These are phyloP conservation scores for Tokudaia muenninki DNA, from an alignment of 2,797 vertebrate species.

Conservation along the genomic window DNA sequence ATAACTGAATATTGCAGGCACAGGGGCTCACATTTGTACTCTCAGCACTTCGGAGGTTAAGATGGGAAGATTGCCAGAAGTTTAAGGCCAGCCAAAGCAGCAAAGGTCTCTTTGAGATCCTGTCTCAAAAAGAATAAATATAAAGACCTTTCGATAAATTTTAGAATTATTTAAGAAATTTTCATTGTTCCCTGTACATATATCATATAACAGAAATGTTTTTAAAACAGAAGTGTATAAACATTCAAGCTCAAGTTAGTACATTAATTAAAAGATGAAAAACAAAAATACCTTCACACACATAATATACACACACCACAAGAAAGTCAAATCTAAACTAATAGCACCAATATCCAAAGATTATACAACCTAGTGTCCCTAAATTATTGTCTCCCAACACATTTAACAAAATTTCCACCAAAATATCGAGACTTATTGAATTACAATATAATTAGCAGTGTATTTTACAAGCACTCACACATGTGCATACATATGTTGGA, in stretches of 20 bases:
- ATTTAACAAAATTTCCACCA: conserved; percentile 27
- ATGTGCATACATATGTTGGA: no score
- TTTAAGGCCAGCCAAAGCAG: not conserved
- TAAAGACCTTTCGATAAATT: not conserved
- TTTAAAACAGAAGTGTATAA: not conserved
- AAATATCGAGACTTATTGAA: conserved; percentile 34
- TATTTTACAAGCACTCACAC: not conserved
- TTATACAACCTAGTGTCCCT: not conserved
- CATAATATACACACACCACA: not conserved
- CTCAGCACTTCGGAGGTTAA: not conserved
- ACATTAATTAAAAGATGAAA: not conserved
- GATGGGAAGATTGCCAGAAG: not conserved
- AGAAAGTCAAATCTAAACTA: not conserved
- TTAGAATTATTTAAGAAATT: not conserved
- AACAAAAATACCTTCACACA: not conserved
- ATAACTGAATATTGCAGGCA: not conserved
- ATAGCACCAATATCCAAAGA: not conserved
- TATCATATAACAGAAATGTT: conserved; percentile 17
- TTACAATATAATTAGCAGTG: not conserved
- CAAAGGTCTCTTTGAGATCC: not conserved
- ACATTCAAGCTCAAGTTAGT: not conserved
- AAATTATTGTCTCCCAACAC: not conserved
- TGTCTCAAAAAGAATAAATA: not conserved
- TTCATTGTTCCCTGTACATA: not conserved
- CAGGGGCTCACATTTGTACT: not conserved